These are phyloP conservation scores for Gobiocypris rarus DNA, from an alignment of 2,113 vertebrate species.

Conservation along the genomic window DNA sequence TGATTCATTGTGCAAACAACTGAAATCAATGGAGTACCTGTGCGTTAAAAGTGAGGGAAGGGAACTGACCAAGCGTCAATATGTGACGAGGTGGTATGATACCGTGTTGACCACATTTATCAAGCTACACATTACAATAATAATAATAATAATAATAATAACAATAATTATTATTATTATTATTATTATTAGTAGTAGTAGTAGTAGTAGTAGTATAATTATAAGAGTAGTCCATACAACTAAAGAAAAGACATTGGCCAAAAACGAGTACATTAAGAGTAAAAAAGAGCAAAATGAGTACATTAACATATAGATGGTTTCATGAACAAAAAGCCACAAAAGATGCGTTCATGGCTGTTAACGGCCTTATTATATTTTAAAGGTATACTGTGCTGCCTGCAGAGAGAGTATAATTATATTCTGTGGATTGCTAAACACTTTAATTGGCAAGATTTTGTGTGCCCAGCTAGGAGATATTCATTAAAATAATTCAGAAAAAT, in stretches of 20 bases:
- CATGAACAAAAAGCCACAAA: neutral
- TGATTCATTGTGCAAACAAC: too few relatives aligned
- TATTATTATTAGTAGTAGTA: too few relatives aligned
- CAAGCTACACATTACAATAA: neutral
- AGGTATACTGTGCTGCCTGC: neutral
- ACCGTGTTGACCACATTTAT: neutral
- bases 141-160: too few relatives aligned
- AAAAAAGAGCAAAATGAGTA: too few relatives aligned
- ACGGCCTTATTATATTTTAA: neutral
- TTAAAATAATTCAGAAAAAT: neutral
- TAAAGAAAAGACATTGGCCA: neutral
- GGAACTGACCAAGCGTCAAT: too few relatives aligned
- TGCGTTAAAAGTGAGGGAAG: too few relatives aligned
- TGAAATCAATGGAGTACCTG: too few relatives aligned
- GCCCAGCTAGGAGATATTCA: constrained; percentile 16
- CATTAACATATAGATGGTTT: neutral
- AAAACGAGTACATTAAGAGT: too few relatives aligned
- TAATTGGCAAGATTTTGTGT: constrained; percentile 4
- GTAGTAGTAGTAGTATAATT: too few relatives aligned
- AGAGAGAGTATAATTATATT: constrained; percentile 21
- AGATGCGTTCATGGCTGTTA: neutral
- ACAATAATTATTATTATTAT: too few relatives aligned
- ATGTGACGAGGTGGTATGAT: too few relatives aligned
- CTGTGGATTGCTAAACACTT: constrained; percentile 6
- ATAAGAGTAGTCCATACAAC: neutral